Conservation (phyloP, 2,888 invertebrate genomes). For the Lasioglossum malachurum region DNA sequence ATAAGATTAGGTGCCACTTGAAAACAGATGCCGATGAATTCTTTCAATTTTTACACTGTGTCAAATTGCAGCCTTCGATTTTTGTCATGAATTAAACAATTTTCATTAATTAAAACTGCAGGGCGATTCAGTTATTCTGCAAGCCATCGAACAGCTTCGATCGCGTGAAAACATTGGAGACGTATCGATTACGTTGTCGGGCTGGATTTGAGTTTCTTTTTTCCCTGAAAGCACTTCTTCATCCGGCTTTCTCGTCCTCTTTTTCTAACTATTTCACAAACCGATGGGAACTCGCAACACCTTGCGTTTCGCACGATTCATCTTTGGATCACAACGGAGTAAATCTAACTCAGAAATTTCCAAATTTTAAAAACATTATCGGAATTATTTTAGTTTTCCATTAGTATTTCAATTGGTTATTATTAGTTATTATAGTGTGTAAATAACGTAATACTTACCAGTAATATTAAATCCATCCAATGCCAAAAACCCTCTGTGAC, state of each 20-base stretch:
- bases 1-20: too few relatives aligned
- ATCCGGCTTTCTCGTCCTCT: constrained; percentile 13
- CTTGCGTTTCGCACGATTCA: constrained; percentile 38
- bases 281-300: constrained; percentile 45
- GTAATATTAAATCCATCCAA: too few relatives aligned
- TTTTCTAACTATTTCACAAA: constrained; percentile 31
- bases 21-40: neutral
- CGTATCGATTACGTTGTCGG: constrained; percentile 71
- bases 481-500: too few relatives aligned
- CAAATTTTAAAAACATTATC: neutral
- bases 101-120: constrained; percentile 2
- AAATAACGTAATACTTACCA: too few relatives aligned
- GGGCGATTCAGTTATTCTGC: constrained; percentile 32
- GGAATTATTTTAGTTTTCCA: neutral
- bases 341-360: neutral
- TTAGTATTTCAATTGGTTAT: too few relatives aligned
- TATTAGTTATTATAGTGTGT: too few relatives aligned
- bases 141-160: constrained; percentile 64
- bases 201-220: constrained; percentile 56
- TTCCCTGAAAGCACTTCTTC: constrained; percentile 47
- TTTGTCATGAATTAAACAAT: too few relatives aligned
- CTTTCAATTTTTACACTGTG: neutral
- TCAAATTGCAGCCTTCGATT: neutral
- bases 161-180: constrained; percentile 65
- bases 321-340: neutral